phyloP scores from a whole-genome alignment of 1,140 invertebrate species.

The Caenorhabditis inopinata region DNA sequence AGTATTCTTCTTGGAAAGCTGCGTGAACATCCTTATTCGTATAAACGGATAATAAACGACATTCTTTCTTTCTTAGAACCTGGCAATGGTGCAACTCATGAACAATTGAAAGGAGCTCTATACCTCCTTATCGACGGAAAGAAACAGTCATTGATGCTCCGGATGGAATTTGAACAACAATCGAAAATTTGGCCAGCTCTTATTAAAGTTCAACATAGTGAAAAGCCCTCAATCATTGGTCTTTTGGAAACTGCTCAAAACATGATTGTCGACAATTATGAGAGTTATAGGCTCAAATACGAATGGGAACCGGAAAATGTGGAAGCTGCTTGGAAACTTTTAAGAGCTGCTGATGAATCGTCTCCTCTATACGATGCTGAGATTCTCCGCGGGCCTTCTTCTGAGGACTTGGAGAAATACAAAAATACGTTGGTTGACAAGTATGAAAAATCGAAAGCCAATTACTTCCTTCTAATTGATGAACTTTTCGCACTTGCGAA shows the following conservation, averaged over 20 bases:
- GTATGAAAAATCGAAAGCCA: neutral
- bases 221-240: slow-evolving; percentile 78
- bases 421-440: neutral
- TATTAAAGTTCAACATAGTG: slow-evolving; percentile 75
- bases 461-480: slow-evolving; percentile 47
- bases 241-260: slow-evolving; percentile 73
- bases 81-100: slow-evolving; percentile 72
- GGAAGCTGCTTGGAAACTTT: neutral
- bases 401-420: neutral
- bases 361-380: neutral
- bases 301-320: slow-evolving; percentile 35
- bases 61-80: slow-evolving; percentile 72
- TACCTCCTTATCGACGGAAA: slow-evolving; percentile 76
- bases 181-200: slow-evolving; percentile 76
- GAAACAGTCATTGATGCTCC: slow-evolving; percentile 72
- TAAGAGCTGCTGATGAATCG: neutral
- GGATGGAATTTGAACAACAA: slow-evolving; percentile 78
- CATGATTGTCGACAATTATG: slow-evolving; percentile 69
- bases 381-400: neutral
- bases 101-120: slow-evolving; percentile 79
- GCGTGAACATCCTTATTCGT: slow-evolving; percentile 72
- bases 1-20: slow-evolving; percentile 69
- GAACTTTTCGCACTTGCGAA: slow-evolving; percentile 40
- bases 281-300: slow-evolving; percentile 68
- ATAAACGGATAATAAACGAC: slow-evolving; percentile 71